These are phyloP conservation scores for Chrysocyon brachyurus DNA, from an alignment of 2,797 vertebrate species.

Conservation along the genomic window DNA sequence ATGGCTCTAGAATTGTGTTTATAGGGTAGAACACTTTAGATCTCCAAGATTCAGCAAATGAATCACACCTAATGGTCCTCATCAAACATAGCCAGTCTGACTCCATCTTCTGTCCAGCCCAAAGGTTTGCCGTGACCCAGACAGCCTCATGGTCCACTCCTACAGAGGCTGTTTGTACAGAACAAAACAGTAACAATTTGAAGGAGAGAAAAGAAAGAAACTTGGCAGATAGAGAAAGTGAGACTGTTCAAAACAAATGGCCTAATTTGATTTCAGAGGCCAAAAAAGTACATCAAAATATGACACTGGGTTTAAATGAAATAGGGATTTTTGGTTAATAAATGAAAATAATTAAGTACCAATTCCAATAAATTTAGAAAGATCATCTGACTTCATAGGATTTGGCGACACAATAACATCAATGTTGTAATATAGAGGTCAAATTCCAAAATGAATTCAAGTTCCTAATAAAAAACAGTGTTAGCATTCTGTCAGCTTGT, in stretches of 20 bases:
- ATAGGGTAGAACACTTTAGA: slow-evolving; percentile 24
- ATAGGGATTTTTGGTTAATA: slow-evolving; percentile 22
- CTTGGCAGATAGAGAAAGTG: slow-evolving; percentile 16
- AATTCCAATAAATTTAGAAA: slow-evolving; percentile 70
- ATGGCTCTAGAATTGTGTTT: slow-evolving; percentile 5
- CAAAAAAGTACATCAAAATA: slow-evolving; percentile 55
- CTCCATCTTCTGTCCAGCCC: not conserved
- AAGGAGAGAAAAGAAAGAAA: slow-evolving; percentile 34
- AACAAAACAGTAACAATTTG: slow-evolving; percentile 44
- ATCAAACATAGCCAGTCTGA: slow-evolving; percentile 6
- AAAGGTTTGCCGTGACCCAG: slow-evolving; percentile 55
- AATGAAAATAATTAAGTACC: slow-evolving; percentile 72
- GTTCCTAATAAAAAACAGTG: slow-evolving; percentile 50
- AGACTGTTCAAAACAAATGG: slow-evolving; percentile 35
- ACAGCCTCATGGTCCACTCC: slow-evolving; percentile 10
- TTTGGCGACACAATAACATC: slow-evolving; percentile 41
- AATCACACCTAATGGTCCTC: not conserved
- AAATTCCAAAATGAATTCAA: slow-evolving; percentile 62
- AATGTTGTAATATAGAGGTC: slow-evolving; percentile 24
- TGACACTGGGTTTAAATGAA: slow-evolving; percentile 40
- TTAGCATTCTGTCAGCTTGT: slow-evolving; percentile 34
- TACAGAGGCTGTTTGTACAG: not conserved
- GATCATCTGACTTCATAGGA: slow-evolving; percentile 43
- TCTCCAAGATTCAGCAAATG: slow-evolving; percentile 33
- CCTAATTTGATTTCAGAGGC: slow-evolving; percentile 36